Evolutionary conservation across 1,140 invertebrate genomes (phyloP).

Genomic region (Aphaenogaster floridana): DNA sequence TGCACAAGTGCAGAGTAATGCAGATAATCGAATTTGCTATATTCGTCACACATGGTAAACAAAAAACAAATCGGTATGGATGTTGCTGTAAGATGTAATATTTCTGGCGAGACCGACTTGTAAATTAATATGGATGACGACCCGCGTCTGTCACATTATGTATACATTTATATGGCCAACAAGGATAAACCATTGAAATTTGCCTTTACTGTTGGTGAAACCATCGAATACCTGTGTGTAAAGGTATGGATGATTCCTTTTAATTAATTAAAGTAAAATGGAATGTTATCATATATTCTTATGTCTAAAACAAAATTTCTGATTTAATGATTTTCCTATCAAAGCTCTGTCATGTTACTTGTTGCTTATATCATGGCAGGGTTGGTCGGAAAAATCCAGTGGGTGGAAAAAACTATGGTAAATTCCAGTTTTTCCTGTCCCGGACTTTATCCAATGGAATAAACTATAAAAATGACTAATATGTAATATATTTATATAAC

Average conservation of each 20-base stretch:
- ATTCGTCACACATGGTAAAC: conserved; percentile 18
- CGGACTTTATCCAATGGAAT: too few species aligned
- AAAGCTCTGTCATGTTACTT: background rate
- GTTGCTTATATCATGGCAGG: too few species aligned
- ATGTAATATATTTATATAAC: too few species aligned
- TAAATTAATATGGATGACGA: conserved; percentile 39
- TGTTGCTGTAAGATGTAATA: background rate
- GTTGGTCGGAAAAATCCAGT: too few species aligned
- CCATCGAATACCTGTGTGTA: conserved; percentile 12
- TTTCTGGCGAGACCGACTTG: background rate
- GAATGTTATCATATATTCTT: background rate
- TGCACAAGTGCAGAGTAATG: conserved; percentile 15
- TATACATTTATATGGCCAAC: conserved; percentile 36
- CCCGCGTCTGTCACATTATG: background rate
- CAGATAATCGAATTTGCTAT: background rate
- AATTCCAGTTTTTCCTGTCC: too few species aligned
- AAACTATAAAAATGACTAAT: too few species aligned
- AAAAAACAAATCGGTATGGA: conserved; percentile 8
- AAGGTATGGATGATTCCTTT: background rate
- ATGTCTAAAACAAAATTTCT: background rate
- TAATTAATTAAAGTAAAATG: background rate
- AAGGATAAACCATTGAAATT: conserved; percentile 10
- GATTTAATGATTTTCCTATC: background rate
- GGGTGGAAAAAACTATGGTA: too few species aligned
- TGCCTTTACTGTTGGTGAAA: conserved; percentile 24